Evolutionary conservation across 1,140 invertebrate genomes (phyloP), one percentile per base, ranked within the genome.

Genomic region (Frieseomelitta varia): DNA sequence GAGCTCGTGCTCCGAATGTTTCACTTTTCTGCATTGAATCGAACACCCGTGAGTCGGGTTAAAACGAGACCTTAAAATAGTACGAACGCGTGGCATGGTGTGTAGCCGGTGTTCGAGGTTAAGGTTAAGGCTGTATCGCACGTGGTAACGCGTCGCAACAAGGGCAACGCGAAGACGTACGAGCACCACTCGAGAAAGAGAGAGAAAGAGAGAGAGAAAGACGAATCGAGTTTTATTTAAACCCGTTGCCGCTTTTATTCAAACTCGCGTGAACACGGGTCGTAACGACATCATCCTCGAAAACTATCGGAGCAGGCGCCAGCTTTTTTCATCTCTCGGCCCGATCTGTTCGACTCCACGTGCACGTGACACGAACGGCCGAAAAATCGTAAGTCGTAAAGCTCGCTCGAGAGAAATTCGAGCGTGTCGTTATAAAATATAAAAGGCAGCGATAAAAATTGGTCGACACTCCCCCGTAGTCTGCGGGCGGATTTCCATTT

Each of bases 401-500:
- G 39, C n/a, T 65, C 15, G 27, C 4, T 2, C 56, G 1, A 4
- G 21, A 21, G 27, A 14, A 53, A 27, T 6, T 51, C 12, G 34
- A 65, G 8, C 6, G 27, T 27, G 53, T 65, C 47, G 56, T 15
- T 56, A n/a, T 39, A 39, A 82, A n/a, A 27, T 79, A 79, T 39
- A 79, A 82, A 21, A 34, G 71, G 39, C n/a, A 19, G 53, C 53
- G 81, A 83, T 84, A 78, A 86, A 88, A 88, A 89, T 86, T 73
- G 74, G 17, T 58, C 10, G 82, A 81, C 71, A 78, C 74, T 85
- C 67, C 79, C 84, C 53, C 39, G 63, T 83, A 39, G 73, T 79
- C 61, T 79, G 67, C 88, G 77, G 88, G 77, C 87, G 87, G 85
- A 90, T 90, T 90, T 88, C 85, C 82, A 90, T 90, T 90, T 90